phyloP scores from a whole-genome alignment of 2,113 vertebrate species.

The Apodemus speciosus region DNA sequence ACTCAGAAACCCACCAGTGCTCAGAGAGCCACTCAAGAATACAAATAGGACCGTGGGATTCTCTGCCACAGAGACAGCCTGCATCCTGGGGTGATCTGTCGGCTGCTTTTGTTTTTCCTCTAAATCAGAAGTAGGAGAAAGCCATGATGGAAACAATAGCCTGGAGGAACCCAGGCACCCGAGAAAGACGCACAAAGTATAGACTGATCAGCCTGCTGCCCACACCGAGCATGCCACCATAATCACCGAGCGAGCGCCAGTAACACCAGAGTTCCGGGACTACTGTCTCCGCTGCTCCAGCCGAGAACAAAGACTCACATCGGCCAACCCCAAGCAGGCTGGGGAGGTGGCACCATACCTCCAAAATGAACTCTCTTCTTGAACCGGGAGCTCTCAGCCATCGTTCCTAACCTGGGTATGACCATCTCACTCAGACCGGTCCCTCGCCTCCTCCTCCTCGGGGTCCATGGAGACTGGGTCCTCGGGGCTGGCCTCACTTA shows the following conservation, averaged over 20 bases:
- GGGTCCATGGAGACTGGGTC: slow-evolving; percentile 52
- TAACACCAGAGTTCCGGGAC: background rate
- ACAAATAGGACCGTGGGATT: background rate
- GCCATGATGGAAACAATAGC: slow-evolving; percentile 4
- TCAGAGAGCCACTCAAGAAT: background rate
- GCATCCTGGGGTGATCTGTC: accelerated
- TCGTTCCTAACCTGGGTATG: slow-evolving; percentile 79
- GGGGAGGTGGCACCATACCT: slow-evolving; percentile 74
- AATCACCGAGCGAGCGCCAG: background rate
- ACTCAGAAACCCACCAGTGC: background rate
- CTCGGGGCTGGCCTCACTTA: slow-evolving; percentile 48
- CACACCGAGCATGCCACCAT: background rate
- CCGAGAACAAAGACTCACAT: slow-evolving; percentile 62
- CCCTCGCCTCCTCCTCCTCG: slow-evolving; percentile 38
- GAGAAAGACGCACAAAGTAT: background rate
- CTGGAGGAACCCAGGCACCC: background rate
- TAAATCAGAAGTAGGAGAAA: background rate
- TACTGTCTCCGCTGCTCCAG: accelerated
- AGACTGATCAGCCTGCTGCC: background rate
- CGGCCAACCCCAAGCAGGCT: background rate
- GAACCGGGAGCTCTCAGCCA: slow-evolving; percentile 82
- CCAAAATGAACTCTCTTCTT: slow-evolving; percentile 85
- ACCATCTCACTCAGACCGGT: slow-evolving; percentile 78
- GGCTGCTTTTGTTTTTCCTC: background rate
- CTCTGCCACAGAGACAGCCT: background rate